phyloP scores from a whole-genome alignment of 1,140 invertebrate species.

The Sinonovacula constricta region DNA sequence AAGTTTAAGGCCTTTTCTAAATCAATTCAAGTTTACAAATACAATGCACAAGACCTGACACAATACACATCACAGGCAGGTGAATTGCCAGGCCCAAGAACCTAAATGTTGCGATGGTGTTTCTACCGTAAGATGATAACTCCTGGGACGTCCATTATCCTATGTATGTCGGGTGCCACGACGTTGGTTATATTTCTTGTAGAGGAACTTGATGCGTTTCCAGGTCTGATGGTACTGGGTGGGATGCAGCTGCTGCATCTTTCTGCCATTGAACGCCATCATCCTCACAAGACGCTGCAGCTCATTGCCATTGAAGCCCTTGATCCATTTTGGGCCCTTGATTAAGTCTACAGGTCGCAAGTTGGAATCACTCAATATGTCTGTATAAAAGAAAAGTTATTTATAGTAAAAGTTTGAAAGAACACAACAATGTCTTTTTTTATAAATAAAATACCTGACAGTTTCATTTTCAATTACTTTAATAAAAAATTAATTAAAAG shows the following conservation, averaged over 20 bases:
- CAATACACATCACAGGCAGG: too few species aligned
- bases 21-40: too few species aligned
- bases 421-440: too few species aligned
- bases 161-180: too few species aligned
- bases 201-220: conserved; percentile 66
- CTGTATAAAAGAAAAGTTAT: conserved; percentile 62
- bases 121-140: too few species aligned
- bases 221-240: conserved; percentile 58
- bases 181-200: conserved; percentile 66
- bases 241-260: conserved; percentile 58
- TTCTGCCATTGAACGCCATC: conserved; percentile 64
- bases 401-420: background rate
- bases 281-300: conserved; percentile 67
- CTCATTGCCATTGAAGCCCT: conserved; percentile 92
- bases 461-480: background rate
- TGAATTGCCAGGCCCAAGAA: too few species aligned
- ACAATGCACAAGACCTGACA: too few species aligned
- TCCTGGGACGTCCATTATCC: too few species aligned
- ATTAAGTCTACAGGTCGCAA: conserved; percentile 90
- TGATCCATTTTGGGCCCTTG: conserved; percentile 90
- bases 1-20: too few species aligned
- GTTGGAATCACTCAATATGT: conserved; percentile 91
- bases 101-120: too few species aligned
- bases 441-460: too few species aligned
- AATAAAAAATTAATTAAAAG: background rate